Conservation (phyloP, 1,140 invertebrate genomes). For the Anastrepha ludens region DNA sequence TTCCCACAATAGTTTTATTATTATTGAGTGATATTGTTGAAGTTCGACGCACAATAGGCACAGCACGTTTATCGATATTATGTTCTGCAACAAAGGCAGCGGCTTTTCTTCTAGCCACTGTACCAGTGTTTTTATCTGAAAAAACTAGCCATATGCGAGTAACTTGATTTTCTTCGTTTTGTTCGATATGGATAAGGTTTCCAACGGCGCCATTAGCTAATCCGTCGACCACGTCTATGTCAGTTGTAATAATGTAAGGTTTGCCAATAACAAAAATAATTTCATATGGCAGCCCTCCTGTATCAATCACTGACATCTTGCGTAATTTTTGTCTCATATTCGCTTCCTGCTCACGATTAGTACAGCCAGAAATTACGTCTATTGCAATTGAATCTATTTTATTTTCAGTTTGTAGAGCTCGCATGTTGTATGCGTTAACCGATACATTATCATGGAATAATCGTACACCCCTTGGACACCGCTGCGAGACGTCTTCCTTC, state of each 20-base stretch:
- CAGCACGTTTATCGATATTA: background rate
- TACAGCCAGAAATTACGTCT: too few species aligned
- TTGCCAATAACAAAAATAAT: background rate
- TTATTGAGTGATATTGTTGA: conserved; percentile 24
- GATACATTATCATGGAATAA: too few species aligned
- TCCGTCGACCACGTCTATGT: conserved; percentile 17
- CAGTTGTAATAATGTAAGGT: conserved; percentile 33
- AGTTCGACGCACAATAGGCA: background rate
- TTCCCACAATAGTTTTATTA: conserved; percentile 50
- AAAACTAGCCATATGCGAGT: background rate
- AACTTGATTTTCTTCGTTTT: background rate
- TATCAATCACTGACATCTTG: background rate
- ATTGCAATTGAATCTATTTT: too few species aligned
- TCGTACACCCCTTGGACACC: too few species aligned
- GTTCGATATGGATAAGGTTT: background rate
- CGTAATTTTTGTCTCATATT: background rate
- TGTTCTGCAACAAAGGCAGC: background rate
- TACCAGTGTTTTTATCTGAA: background rate
- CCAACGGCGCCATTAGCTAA: conserved; percentile 32
- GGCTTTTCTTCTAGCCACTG: background rate
- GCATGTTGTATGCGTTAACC: too few species aligned
- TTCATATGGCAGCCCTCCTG: conserved; percentile 27
- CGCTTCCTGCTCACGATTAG: too few species aligned
- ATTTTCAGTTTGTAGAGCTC: too few species aligned
- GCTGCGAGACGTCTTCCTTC: too few species aligned